These are phyloP conservation scores for Tenualosa ilisha DNA, from an alignment of 2,797 vertebrate species.

Conservation along the genomic window DNA sequence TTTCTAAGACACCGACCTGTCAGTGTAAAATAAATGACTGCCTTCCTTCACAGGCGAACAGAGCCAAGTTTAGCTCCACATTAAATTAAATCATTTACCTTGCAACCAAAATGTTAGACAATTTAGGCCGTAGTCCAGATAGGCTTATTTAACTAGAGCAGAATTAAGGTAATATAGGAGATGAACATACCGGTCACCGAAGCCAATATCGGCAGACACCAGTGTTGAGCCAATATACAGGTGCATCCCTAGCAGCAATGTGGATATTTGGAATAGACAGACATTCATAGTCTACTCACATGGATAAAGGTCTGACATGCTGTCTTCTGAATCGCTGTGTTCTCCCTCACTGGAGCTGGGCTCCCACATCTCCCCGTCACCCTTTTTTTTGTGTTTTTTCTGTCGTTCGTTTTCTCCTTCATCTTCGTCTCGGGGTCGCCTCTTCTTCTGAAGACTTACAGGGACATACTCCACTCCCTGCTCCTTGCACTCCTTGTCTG, in stretches of 20 bases:
- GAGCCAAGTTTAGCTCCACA: no score
- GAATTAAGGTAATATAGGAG: no score
- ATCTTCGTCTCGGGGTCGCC: conserved; percentile 41
- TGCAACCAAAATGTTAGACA: no score
- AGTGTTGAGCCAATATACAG: no score
- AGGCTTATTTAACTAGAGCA: no score
- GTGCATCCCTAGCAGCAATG: no score
- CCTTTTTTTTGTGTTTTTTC: conserved; percentile 40
- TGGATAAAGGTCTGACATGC: conserved; percentile 95
- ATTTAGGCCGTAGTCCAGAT: no score
- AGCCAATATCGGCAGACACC: no score
- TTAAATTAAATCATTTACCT: no score
- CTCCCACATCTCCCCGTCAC: conserved; percentile 71
- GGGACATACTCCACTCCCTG: conserved; percentile 81
- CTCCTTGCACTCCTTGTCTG: conserved; percentile 85
- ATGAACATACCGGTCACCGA: no score
- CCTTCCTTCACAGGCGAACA: background rate
- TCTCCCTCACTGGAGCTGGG: conserved; percentile 71
- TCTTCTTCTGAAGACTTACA: conserved; percentile 76
- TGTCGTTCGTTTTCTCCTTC: background rate
- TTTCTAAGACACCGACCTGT: background rate
- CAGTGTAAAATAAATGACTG: background rate
- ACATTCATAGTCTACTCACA: conserved; percentile 69
- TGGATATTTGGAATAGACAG: background rate
- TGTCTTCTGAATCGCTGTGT: conserved; percentile 81